Conservation (phyloP, 2,113 vertebrate species). For the Lepidothrix coronata region DNA sequence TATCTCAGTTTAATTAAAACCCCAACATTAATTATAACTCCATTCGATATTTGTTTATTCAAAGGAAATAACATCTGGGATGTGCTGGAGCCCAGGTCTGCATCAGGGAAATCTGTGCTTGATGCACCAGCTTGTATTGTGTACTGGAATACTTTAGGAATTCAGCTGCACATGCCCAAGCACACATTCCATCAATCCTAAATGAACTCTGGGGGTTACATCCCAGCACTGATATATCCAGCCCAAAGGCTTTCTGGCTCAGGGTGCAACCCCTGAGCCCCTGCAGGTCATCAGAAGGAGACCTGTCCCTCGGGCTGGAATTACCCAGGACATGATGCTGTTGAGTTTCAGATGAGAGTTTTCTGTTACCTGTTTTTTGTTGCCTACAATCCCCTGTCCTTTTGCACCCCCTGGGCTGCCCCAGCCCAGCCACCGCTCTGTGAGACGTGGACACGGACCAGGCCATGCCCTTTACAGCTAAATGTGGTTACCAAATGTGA, state of each 20-base stretch:
- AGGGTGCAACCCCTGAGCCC: neutral
- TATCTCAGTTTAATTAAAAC: neutral
- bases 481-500: accelerated
- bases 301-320: neutral
- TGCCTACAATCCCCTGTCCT: neutral
- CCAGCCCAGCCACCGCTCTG: neutral
- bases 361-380: neutral
- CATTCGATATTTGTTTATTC: neutral
- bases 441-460: neutral
- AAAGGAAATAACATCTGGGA: neutral
- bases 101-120: neutral
- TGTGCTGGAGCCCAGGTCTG: neutral
- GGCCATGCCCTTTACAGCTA: neutral
- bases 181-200: neutral
- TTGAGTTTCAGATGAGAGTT: neutral
- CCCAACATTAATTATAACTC: neutral
- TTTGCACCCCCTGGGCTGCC: neutral
- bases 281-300: neutral
- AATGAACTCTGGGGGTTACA: neutral
- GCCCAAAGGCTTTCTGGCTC: neutral
- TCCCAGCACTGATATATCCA: neutral
- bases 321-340: neutral
- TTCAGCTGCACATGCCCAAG: neutral
- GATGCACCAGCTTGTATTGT: neutral
- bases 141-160: neutral